Base-by-base conservation (phyloP, 2,888 invertebrate species). In the Acheta domesticus region DNA sequence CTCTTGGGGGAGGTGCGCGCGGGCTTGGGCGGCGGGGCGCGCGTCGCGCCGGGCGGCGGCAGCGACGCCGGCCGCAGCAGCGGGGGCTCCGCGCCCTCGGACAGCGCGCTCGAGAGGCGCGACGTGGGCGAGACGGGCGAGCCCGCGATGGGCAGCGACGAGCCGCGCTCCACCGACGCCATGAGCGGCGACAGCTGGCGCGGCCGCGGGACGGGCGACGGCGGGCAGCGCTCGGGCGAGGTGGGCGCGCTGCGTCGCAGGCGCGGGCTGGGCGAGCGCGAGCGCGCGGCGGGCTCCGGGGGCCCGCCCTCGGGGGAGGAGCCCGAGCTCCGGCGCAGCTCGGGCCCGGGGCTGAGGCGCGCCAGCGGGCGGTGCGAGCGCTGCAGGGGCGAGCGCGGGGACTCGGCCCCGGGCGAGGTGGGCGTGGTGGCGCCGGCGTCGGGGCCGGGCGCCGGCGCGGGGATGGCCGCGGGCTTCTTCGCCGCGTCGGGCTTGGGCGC, bases 1-100 rank as follows among this genome's bases (percentile, higher is more conserved):
- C 62, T 62, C 62, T 62, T 62, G n/a, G 62, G 62, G n/a, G 62
- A 62, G n/a, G 62, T 62, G 16, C 62, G 62, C n/a, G 62, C 62
- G n/a, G 62, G 62, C n/a, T 62, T 62, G n/a, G 62, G 62, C n/a
- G 62, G 62, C 14, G 62, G 62, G 14, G 62, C 62, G n/a, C 16
- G 62, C n/a, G 62, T n/a, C 14, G 62, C 62, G n/a, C 16, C 2
- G 14, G 62, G 62, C 14, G 62, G 62, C 14, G 62, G 62, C 16
- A 62, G 62, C 14, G 62, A 62, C 14, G 62, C 62, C 62, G 62
- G 62, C 62, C 62, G 62, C 16, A n/a, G 62, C 3, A n/a, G 62
- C n/a, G 62, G 62, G 14, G 62, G 62, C 62, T 62, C 62, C n/a
- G 62, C 14, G 3, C 62, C 62, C n/a, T 62, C 62, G 62, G 16